Percentiles rank a stretch among this genome's conserved stretches.
These are phyloP conservation scores for Anas acuta DNA, from an alignment of 2,797 vertebrate genomes.

Conservation along the genomic window DNA sequence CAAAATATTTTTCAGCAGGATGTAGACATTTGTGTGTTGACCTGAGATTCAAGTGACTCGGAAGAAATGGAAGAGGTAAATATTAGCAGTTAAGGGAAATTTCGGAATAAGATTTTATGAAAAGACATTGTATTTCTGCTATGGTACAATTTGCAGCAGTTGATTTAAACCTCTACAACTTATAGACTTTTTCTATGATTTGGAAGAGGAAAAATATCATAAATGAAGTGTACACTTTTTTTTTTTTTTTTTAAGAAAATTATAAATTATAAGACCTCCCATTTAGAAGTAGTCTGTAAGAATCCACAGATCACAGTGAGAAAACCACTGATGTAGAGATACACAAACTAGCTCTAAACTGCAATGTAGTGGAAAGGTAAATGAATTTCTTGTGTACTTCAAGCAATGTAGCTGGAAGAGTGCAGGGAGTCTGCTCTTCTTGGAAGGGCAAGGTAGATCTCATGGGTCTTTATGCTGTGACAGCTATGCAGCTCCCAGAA, in stretches of 20 bases:
- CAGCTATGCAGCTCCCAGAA: background rate
- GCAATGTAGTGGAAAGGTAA: constrained; percentile 24
- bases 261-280: background rate
- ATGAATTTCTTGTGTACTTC: background rate
- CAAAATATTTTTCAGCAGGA: constrained; percentile 6
- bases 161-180: background rate
- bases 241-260: background rate
- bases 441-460: fast-evolving
- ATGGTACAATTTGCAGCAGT: background rate
- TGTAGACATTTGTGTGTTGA: constrained; percentile 9
- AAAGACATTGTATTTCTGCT: background rate
- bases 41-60: background rate
- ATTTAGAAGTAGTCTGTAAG: constrained; percentile 8
- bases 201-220: background rate
- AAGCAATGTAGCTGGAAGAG: background rate
- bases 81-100: background rate
- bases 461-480: background rate
- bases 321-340: constrained; percentile 56
- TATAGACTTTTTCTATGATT: background rate
- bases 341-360: constrained; percentile 1
- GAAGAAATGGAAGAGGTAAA: background rate
- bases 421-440: background rate
- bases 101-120: background rate
- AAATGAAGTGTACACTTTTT: background rate
- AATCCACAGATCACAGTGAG: background rate